A percentile compares a stretch with the other conserved stretches of the same genome.
phyloP scores from a whole-genome alignment of 37 sponge, comb jelly and placozoan genomes.

The Cladorhizidae sp. region DNA sequence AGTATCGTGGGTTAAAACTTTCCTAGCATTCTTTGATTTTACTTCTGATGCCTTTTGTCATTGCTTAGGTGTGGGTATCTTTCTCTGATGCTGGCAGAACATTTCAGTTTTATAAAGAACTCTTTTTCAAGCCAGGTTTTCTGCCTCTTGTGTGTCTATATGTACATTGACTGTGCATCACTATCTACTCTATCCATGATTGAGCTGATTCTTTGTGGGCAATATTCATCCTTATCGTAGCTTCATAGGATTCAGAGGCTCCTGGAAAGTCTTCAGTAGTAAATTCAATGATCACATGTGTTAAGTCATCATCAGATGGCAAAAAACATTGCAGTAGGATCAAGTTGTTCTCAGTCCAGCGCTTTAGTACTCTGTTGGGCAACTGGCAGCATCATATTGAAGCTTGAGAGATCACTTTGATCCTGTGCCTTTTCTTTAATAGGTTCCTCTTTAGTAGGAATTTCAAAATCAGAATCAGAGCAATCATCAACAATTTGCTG shows the following conservation, averaged over 20 bases:
- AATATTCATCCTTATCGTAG: constrained; percentile 17
- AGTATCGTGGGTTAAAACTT: neutral
- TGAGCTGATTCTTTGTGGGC: constrained; percentile 11
- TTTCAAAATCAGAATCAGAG: no score
- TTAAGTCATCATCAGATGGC: neutral
- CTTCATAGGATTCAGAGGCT: constrained; percentile 11
- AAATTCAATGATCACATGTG: constrained; percentile 7
- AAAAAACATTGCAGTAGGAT: constrained; percentile 3
- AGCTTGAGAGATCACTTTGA: no score
- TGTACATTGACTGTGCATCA: constrained; percentile 21
- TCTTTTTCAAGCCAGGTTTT: constrained; percentile 2
- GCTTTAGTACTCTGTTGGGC: no score
- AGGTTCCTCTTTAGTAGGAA: no score
- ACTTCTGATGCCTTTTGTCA: no score
- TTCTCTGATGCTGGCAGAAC: constrained; percentile 11
- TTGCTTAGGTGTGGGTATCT: neutral
- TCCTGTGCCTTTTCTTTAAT: no score
- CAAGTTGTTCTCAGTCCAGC: no score
- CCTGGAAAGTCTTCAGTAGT: constrained; percentile 17
- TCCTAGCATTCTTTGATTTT: neutral
- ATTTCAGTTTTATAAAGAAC: constrained; percentile 22
- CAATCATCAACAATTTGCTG: no score
- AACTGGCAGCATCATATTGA: no score
- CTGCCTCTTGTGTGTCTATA: constrained; percentile 22
- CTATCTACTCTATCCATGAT: constrained; percentile 11